Percentiles rank a stretch among this genome's conserved stretches.
These are phyloP conservation scores for Ectemnius cavifrons DNA, from an alignment of 2,888 invertebrate genomes.

Conservation along the genomic window DNA sequence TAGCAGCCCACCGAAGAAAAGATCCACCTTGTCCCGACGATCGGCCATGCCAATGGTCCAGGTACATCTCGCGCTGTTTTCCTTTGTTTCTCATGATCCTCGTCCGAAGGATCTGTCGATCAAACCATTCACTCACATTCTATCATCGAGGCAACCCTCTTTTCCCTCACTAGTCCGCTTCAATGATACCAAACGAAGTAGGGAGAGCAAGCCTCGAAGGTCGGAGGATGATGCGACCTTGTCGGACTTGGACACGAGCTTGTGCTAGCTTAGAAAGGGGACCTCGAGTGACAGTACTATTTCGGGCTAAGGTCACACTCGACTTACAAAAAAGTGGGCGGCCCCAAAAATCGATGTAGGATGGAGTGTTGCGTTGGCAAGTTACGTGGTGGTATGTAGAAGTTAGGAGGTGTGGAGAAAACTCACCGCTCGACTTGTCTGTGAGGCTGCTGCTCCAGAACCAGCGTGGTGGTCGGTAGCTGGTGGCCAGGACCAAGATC, in stretches of 20 bases:
- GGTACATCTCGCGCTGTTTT: slow-evolving; percentile 81
- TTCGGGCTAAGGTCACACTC: slow-evolving; percentile 6
- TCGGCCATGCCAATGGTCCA: slow-evolving; percentile 86
- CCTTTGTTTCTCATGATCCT: slow-evolving; percentile 45
- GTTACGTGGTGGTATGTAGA: too few relatives aligned
- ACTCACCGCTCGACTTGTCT: slow-evolving; percentile 64
- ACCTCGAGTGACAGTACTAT: slow-evolving; percentile 15
- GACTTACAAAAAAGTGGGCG: neutral
- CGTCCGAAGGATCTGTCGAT: slow-evolving; percentile 14
- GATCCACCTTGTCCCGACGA: slow-evolving; percentile 90
- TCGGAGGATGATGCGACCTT: slow-evolving; percentile 20
- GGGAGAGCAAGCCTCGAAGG: neutral
- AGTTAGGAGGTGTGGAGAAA: neutral
- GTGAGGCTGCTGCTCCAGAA: slow-evolving; percentile 64
- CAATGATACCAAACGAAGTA: too few relatives aligned
- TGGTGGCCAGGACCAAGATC: slow-evolving; percentile 68
- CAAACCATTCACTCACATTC: neutral
- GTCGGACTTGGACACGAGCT: slow-evolving; percentile 20
- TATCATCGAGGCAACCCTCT: too few relatives aligned
- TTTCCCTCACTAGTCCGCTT: too few relatives aligned
- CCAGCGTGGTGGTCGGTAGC: slow-evolving; percentile 72
- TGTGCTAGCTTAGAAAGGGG: slow-evolving; percentile 40
- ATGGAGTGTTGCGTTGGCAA: neutral
- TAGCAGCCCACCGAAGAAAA: slow-evolving; percentile 84
- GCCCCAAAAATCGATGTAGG: neutral